Percentiles rank a stretch among this genome's conserved stretches.
phyloP scores from a whole-genome alignment of 2,888 invertebrate genomes.

The Dascillus cervinus region DNA sequence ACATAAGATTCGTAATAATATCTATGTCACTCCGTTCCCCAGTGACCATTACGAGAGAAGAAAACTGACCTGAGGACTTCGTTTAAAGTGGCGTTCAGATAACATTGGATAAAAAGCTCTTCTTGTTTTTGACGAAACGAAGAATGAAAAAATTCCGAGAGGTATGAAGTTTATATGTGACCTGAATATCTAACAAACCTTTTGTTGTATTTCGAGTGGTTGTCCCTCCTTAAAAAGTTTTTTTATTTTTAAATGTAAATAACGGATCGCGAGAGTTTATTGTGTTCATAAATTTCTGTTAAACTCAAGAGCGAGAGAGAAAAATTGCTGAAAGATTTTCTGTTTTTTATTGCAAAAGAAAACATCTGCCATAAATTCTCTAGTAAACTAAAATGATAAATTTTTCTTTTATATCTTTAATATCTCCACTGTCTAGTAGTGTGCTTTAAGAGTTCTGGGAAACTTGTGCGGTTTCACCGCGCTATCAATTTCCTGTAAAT shows the following conservation, averaged over 20 bases:
- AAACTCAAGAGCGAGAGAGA: too few species aligned
- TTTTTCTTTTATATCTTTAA: neutral
- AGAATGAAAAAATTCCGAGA: neutral
- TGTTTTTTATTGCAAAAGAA: too few species aligned
- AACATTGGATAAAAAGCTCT: neutral
- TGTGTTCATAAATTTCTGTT: too few species aligned
- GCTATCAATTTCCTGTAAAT: neutral
- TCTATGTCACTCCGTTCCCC: neutral
- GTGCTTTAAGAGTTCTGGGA: neutral
- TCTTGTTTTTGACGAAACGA: too few species aligned
- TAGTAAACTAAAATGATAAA: neutral
- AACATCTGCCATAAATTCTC: neutral
- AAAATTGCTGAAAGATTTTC: too few species aligned
- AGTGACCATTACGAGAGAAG: too few species aligned
- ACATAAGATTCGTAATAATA: neutral
- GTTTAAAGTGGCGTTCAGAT: neutral
- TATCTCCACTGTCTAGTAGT: neutral
- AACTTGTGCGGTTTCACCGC: neutral
- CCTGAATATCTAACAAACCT: neutral
- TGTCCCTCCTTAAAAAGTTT: too few species aligned
- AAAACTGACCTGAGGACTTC: neutral
- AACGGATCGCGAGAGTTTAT: too few species aligned
- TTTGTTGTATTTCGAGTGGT: neutral
- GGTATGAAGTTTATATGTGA: neutral
- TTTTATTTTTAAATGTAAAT: too few species aligned